A percentile compares a stretch with the other conserved stretches of the same genome.
phyloP scores from a whole-genome alignment of 2,888 invertebrate species.

The Camponotus fellah region DNA sequence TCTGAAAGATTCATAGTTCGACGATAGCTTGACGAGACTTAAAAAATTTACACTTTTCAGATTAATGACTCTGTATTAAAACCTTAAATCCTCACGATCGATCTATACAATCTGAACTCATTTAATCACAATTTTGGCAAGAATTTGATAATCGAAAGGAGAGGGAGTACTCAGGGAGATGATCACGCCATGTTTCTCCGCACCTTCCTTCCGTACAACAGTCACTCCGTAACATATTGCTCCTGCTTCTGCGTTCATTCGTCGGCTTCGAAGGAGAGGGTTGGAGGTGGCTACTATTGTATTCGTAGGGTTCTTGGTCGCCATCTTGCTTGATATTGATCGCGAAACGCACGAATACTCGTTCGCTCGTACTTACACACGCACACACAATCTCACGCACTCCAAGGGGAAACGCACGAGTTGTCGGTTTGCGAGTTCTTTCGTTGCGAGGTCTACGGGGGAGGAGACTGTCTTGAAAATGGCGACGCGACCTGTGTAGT shows the following conservation, averaged over 20 bases:
- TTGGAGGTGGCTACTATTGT: conserved; percentile 84
- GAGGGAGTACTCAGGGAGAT: background rate
- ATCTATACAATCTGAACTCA: background rate
- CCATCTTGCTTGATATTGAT: conserved; percentile 86
- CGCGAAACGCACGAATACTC: conserved; percentile 85
- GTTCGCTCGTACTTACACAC: conserved; percentile 55
- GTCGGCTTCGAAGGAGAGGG: conserved; percentile 62
- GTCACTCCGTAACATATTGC: conserved; percentile 30
- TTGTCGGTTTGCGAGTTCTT: conserved; percentile 59
- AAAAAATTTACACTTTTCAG: too few species aligned
- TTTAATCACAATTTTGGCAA: background rate
- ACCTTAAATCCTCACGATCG: too few species aligned
- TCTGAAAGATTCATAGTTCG: too few species aligned
- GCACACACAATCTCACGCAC: background rate
- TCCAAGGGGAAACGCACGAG: conserved; percentile 60
- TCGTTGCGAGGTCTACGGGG: conserved; percentile 76
- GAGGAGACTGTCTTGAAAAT: conserved; percentile 84
- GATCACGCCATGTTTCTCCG: conserved; percentile 6
- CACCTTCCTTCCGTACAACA: conserved; percentile 17
- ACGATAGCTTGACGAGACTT: too few species aligned
- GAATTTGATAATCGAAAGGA: background rate
- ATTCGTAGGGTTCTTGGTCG: conserved; percentile 83
- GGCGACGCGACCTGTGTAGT: conserved; percentile 80
- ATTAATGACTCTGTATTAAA: too few species aligned
- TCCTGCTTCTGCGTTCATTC: conserved; percentile 41